Evolutionary conservation across 1,140 invertebrate genomes (phyloP), one percentile per base, ranked within the genome.

Genomic region (Helicoverpa armigera): DNA sequence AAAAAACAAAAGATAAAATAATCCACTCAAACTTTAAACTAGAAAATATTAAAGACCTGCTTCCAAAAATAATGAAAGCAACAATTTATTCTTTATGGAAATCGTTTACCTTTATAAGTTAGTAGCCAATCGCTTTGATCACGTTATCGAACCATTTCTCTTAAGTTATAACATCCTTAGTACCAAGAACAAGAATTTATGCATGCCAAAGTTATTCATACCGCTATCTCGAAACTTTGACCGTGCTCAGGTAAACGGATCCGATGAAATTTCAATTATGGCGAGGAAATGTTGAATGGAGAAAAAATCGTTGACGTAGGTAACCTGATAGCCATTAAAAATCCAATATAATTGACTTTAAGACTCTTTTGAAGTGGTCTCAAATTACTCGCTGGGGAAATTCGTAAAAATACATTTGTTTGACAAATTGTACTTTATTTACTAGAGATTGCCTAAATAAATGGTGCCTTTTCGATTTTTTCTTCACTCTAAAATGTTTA

Each of bases 361-460:
- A 56, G 35, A 16, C 72, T 58, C 53, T 56, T 74, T 61, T n/a
- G n/a, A 56, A 58, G 54, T 60, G 13, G 14, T 54, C n/a, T 60
- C 31, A 74, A 74, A 74, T 74, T 60, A 60, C 54, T 74, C 72
- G 72, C 72, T 1, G 18, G 72, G 56, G 72, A 74, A 74, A 74
- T 74, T 60, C 56, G 35, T 50, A 50, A 13, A 58, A 60, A 72
- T 60, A 16, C 54, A 23, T 48, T 74, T 43, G 13, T 74, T 60
- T 74, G 35, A 74, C 4, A 74, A 74, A 60, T 74, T 74, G 31
- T 53, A 29, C 13, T 72, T 23, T 54, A 53, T 23, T 72, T 53
- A 53, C 18, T 72, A 54, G 12, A 31, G 4, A 54, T 53, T 54
- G 13, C 18, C 29, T 5, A 29, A 29, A 23, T 43, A 43, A 43